Percentiles rank a stretch among this genome's conserved stretches.
These are phyloP conservation scores for Cololabis saira DNA, from an alignment of 2,113 vertebrate species.

Conservation along the genomic window DNA sequence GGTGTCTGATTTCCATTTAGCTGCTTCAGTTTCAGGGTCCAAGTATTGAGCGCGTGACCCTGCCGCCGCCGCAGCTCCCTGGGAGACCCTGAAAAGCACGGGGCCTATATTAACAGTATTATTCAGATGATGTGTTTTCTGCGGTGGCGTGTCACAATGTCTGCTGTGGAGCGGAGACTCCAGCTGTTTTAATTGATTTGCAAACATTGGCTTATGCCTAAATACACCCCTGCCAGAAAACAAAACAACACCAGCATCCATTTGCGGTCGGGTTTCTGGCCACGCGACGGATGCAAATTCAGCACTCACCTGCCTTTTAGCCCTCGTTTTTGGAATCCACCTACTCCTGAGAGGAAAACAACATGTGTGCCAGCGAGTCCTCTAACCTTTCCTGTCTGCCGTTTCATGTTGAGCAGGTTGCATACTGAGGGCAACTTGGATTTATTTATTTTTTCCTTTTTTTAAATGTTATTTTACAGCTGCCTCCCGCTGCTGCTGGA, in stretches of 20 bases:
- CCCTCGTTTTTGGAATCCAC: not conserved
- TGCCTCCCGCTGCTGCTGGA: not conserved
- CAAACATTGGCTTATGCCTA: not conserved
- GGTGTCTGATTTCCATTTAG: not conserved
- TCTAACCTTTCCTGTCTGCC: not conserved
- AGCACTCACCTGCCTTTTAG: not conserved
- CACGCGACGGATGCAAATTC: not conserved
- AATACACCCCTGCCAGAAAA: not conserved
- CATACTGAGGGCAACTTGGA: not conserved
- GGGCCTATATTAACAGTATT: not conserved
- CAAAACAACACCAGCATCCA: not conserved
- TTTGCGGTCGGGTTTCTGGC: not conserved
- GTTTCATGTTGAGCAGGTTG: not conserved
- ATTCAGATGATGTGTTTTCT: not conserved
- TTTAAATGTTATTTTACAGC: not conserved
- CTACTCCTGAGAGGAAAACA: not conserved
- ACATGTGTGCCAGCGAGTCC: no score
- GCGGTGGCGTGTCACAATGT: not conserved
- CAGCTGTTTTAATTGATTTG: slow-evolving; percentile 9
- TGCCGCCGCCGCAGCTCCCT: not conserved
- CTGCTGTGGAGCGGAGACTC: not conserved
- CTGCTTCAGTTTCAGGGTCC: fast-evolving
- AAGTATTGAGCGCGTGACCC: not conserved
- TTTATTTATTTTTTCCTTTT: not conserved
- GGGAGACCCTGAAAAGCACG: not conserved